Base-by-base conservation (phyloP, 2,888 invertebrate genomes). In the Plebejus argus region DNA sequence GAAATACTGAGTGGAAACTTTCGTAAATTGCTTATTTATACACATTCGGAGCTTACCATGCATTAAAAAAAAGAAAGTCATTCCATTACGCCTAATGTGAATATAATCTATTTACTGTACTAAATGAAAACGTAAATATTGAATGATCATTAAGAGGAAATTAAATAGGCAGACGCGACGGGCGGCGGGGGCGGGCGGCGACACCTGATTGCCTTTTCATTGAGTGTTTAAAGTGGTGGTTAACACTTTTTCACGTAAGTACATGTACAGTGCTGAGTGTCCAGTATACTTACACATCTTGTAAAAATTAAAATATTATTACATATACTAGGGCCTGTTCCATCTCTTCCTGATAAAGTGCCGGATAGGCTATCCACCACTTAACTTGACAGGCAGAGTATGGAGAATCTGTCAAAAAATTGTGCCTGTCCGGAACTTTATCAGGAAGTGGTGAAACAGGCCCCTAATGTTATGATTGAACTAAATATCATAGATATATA, bases 161-260 rank as follows among this genome's bases (percentile, higher is more conserved):
- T 93, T 92, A 91, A 92, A 93, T 92, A 90, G 90, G 91, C 89
- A 89, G 88, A 89, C 88, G 91, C 90, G 91, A 92, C 93, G 92
- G 28, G 28, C 92, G 92, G 66, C 15, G 66, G 10, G 66, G 15
- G 12, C 12, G 28, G 28, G 28, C 28, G 66, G 33, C 66, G 15
- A 66, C 66, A 66, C 33, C 66, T 66, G 66, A 66, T 28, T 53
- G 18, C 66, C 66, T 66, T 66, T 33, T 66, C 66, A 61, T 58
- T 58, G 20, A 58, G 61, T 23, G 23, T 28, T 20, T 28, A 15
- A 66, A 66, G 12, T 28, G 28, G 6, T 66, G 28, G 66, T 66
- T 33, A 66, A 66, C 66, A 66, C 33, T 66, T 66, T 28, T 28
- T 23, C 18, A 53, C 39, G 2, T 8, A 39, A 8, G 2, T 8